Evolutionary conservation across 2,888 invertebrate species (phyloP), one percentile per base, ranked within the genome.

Genomic region (Isotomurus palustris): DNA sequence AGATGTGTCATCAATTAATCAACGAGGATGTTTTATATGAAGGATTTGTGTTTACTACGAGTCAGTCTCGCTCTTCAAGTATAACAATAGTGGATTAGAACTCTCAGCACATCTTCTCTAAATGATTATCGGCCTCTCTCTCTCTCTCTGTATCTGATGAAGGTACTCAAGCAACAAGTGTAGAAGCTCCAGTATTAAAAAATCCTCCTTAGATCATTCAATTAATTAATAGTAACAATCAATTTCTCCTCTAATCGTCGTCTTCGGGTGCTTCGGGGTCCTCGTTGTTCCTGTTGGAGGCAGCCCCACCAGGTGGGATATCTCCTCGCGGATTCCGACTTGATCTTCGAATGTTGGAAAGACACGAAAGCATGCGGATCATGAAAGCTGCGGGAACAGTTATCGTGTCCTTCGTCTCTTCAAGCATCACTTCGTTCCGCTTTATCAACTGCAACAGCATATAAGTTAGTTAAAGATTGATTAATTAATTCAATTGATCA

Each of bases 321-420:
- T n/a, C 6, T 8, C 17, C 8, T 17, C 38, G 38, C 38, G 38
- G 38, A 25, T 24, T 25, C 19, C 47, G 27, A n/a, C 48, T 53
- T 8, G 58, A 36, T 17, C 64, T 28, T 3, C 60, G 53, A 24
- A 64, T 64, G 27, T 64, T 60, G 24, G 60, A 60, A 28, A 64
- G 49, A 40, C 64, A 64, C 3, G 56, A 56, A 0, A 64, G 29
- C 64, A 64, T 64, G 5, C 64, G 29, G 14, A 91, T 85, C 88
- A 91, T 88, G 74, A 90, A 88, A 51, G 87, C 84, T 19, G 90
- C 89, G 29, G 91, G 90, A 53, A 91, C 88, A 25, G 90, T 90
- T 62, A 91, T 87, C 1, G 90, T 91, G 73, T 90, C 89, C 74
- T 84, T 82, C 19, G 90, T 89, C 77, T 90, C 89, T 76, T 88